Evolutionary conservation across 1,140 invertebrate species (phyloP), one percentile per base, ranked within the genome.

Genomic region (Drosophila busckii): DNA sequence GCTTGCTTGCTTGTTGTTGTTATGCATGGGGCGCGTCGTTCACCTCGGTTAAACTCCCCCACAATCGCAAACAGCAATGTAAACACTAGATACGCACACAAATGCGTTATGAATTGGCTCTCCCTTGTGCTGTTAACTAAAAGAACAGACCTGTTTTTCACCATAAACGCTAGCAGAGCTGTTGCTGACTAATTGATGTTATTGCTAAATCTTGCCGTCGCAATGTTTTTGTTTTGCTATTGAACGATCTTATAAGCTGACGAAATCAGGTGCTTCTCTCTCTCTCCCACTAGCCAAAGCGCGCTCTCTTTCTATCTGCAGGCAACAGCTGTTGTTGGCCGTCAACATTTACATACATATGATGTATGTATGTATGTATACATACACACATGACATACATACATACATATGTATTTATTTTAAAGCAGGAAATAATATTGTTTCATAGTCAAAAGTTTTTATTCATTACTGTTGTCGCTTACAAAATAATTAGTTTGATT

Each of bases 131-230:
- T 59, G 56, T 54, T 54, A 50, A 19, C 38, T 52, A 23, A 52
- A n/a, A n/a, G 31, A 32, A 17, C 31, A 45, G 32, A 6, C 15
- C 5, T 23, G 15, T 45, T 46, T 54, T 45, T 60, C 56, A 60
- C 56, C 56, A 40, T 41, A 20, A 12, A n/a, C 10, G 32, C 16
- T 42, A 34, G 25, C 37, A 35, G 46, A 28, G 29, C 12, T 34
- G 31, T 8, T 42, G 49, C 49, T 60, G 56, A 60, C 56, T 45
- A 60, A 60, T 53, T 44, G 15, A 38, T 54, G 40, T 45, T 54
- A 46, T 54, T 60, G 32, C 49, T 19, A 45, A 38, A 54, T 26
- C 25, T 31, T 38, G 17, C 19, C 32, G 37, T 38, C 45, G 19
- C 38, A 28, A 17, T 35, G 23, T 23, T 53, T 53, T 38, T 53